Conservation (phyloP, 2,113 vertebrate species). For the Oncorhynchus kisutch region DNA sequence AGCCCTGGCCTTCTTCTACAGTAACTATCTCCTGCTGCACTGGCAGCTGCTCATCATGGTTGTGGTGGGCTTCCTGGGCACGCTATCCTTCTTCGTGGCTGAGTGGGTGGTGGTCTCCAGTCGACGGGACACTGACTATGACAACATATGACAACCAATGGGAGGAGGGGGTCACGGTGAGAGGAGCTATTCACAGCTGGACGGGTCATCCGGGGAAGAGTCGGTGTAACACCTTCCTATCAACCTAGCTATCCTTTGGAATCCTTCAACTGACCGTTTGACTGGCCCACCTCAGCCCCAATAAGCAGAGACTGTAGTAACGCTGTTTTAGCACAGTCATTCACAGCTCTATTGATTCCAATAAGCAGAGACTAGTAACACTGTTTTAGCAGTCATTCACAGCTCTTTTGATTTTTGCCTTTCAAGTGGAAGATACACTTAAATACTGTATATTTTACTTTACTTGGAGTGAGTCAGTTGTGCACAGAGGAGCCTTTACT, state of each 20-base stretch:
- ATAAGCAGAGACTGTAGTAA: background rate
- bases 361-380: background rate
- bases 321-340: background rate
- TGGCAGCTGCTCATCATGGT: constrained; percentile 98
- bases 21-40: constrained; percentile 92
- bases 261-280: background rate
- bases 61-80: constrained; percentile 81
- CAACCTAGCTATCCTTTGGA: background rate
- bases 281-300: background rate
- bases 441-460: background rate
- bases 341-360: too few relatives aligned
- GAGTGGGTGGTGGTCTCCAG: constrained; percentile 76
- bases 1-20: constrained; percentile 94
- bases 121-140: constrained; percentile 79
- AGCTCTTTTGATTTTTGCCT: background rate
- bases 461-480: background rate
- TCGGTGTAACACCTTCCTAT: background rate
- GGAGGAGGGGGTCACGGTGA: background rate
- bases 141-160: constrained; percentile 78
- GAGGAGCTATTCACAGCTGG: background rate
- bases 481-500: constrained; percentile 4
- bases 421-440: background rate
- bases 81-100: constrained; percentile 85
- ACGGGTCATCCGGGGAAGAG: background rate
- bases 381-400: background rate